Evolutionary conservation across 2,888 invertebrate species (phyloP), one percentile per base, ranked within the genome.

Genomic region (Phymatocera aterrima): DNA sequence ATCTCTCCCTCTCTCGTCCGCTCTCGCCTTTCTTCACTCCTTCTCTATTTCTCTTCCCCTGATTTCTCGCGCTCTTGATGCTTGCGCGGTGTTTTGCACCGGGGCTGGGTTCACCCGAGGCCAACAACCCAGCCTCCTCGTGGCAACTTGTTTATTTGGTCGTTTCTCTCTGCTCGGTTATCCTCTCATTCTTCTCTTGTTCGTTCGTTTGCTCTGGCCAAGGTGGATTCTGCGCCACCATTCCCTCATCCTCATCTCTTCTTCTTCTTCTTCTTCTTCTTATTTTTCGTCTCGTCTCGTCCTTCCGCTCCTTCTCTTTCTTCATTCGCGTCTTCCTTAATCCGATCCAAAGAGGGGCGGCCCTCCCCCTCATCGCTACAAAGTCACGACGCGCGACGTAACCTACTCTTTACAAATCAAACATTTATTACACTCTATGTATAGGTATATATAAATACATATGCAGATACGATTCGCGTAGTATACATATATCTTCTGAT

Each of bases 111-210:
- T 89, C 88, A 89, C 84, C 84, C 81, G 88, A 88, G 89, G 89
- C 85, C 89, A 89, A 88, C 88, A 89, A 89, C 89, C 89, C 86
- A 87, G 80, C 80, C n/a, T n/a, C n/a, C n/a, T n/a, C n/a, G n/a
- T n/a, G n/a, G n/a, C 82, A 87, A 87, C 88, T 75, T 57, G 75
- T 75, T 88, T 87, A 88, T 88, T 88, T 86, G 87, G 87, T 86
- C 86, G 87, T 83, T 84, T 81, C 83, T 82, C 81, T 78, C 79
- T 80, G 85, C 85, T 83, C 81, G 65, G n/a, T n/a, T 61, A 28
- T 28, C 54, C 24, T 57, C 57, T 57, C 57, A 12, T 54, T 54
- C 43, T 34, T 57, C 57, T 57, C 75, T 60, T 37, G 43, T n/a
- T 51, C 48, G n/a, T 21, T 8, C 43, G 8, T 6, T 43, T 12